Conservation (phyloP, 2,888 invertebrate species). For the Drosophila pseudotakahashii region DNA sequence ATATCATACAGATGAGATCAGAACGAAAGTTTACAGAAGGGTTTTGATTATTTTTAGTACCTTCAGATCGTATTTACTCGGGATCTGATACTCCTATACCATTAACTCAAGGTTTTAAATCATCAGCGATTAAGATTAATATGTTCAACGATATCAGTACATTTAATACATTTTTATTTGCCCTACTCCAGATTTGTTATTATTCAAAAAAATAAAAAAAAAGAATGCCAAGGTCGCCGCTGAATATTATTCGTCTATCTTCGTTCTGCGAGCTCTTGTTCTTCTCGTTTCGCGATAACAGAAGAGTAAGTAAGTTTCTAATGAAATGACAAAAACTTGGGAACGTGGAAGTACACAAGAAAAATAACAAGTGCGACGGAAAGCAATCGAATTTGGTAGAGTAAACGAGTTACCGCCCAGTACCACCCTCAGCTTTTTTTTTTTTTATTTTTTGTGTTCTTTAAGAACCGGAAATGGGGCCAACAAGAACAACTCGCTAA, state of each 20-base stretch:
- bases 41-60: no score
- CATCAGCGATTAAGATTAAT: no score
- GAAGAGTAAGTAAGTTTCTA: constrained; percentile 45
- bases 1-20: constrained; percentile 4
- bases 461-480: constrained; percentile 21
- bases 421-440: not conserved
- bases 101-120: no score
- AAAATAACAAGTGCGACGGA: constrained; percentile 24
- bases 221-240: constrained; percentile 35
- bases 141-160: constrained; percentile 3
- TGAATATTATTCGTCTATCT: constrained; percentile 24
- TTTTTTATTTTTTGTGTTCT: not conserved
- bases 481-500: constrained; percentile 13
- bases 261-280: constrained; percentile 5
- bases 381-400: constrained; percentile 35
- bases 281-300: constrained; percentile 49
- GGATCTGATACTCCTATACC: no score
- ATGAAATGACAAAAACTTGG: constrained; percentile 58
- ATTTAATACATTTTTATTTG: constrained; percentile 3
- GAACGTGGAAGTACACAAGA: constrained; percentile 45
- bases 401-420: constrained; percentile 3
- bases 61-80: no score
- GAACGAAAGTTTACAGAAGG: not conserved
- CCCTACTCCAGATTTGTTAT: constrained; percentile 26
- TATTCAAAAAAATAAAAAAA: not conserved